These are phyloP conservation scores for Daubentonia madagascariensis DNA, from an alignment of 2,113 vertebrate species.

Conservation along the genomic window DNA sequence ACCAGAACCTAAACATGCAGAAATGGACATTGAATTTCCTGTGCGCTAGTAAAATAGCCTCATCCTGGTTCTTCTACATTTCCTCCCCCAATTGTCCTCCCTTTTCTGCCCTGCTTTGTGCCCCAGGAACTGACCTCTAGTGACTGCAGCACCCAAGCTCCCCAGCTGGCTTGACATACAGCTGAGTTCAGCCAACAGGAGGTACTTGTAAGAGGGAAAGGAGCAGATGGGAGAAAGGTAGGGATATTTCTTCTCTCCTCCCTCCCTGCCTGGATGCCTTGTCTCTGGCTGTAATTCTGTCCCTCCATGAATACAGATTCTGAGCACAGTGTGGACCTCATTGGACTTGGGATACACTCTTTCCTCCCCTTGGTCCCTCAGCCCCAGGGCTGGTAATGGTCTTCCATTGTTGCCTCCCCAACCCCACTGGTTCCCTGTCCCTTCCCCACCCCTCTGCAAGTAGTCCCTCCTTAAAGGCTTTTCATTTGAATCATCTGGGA, in stretches of 20 bases:
- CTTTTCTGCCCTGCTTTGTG: neutral
- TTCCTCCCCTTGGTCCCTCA: neutral
- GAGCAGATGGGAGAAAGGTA: neutral
- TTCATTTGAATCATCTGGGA: neutral
- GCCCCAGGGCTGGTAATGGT: neutral
- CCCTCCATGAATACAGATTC: neutral
- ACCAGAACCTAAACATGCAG: neutral
- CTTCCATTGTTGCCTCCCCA: neutral
- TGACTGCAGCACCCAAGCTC: neutral
- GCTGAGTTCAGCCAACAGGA: neutral
- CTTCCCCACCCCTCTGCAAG: neutral
- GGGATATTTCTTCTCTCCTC: neutral
- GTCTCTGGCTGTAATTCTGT: neutral
- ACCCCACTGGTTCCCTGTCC: neutral
- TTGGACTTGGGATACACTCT: neutral
- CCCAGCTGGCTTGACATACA: neutral
- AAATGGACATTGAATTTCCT: neutral
- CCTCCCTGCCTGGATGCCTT: neutral
- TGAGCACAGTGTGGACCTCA: neutral
- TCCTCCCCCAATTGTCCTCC: neutral
- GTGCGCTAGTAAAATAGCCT: fast-evolving
- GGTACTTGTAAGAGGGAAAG: neutral
- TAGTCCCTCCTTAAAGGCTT: neutral
- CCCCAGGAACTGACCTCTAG: neutral
- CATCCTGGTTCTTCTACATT: neutral